These are phyloP conservation scores for Adelges cooleyi DNA, from an alignment of 1,140 invertebrate genomes.

Conservation along the genomic window DNA sequence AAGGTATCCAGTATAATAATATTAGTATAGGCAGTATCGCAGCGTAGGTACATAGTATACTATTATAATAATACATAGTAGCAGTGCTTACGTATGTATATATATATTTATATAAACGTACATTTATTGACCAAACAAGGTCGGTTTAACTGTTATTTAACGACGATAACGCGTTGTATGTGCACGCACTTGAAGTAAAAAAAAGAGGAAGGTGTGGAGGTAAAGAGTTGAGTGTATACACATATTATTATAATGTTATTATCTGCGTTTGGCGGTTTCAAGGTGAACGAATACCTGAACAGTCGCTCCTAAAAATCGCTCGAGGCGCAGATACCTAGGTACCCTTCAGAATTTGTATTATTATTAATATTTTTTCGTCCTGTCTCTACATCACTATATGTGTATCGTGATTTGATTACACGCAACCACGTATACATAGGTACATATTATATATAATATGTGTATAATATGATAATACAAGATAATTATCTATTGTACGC, in stretches of 20 bases:
- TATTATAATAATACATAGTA: no score
- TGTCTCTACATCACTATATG: no score
- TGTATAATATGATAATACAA: conserved; percentile 18
- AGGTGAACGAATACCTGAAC: conserved; percentile 27
- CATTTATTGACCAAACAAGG: conserved; percentile 12
- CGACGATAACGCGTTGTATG: neutral
- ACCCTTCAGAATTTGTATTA: no score
- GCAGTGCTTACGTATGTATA: no score
- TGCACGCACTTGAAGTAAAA: no score
- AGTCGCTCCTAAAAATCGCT: neutral
- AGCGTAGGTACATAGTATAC: no score
- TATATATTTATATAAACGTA: neutral
- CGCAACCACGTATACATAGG: neutral
- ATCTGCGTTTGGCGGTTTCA: conserved; percentile 11
- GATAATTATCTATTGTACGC: no score
- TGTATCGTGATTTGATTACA: neutral
- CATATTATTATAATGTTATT: conserved; percentile 5
- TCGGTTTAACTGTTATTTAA: conserved; percentile 27
- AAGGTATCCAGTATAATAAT: neutral
- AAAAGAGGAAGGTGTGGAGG: conserved; percentile 8
- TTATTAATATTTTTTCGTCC: conserved; percentile 7
- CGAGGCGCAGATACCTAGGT: conserved; percentile 4
- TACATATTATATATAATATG: neutral
- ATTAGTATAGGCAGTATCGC: no score
- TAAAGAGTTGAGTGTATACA: neutral